A percentile compares a stretch with the other conserved stretches of the same genome.
Conservation (phyloP, 1,140 invertebrate genomes). For the Tetranychus urticae region DNA sequence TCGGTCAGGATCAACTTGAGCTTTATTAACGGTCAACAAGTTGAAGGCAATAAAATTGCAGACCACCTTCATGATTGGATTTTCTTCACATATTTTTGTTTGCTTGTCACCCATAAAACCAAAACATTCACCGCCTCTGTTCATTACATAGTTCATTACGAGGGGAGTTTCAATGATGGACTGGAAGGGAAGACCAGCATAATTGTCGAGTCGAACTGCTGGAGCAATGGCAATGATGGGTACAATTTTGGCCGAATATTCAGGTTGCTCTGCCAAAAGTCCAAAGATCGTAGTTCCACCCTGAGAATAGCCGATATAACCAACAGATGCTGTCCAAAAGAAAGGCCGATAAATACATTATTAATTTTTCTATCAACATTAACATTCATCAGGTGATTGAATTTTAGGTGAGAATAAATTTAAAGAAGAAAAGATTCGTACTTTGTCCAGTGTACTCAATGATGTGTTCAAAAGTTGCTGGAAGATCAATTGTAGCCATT, state of each 20-base stretch:
- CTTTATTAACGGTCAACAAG: neutral
- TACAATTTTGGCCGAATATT: neutral
- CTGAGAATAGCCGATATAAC: neutral
- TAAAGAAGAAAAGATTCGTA: neutral
- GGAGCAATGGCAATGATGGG: slow-evolving; percentile 2
- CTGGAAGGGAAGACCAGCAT: neutral
- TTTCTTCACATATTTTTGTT: neutral
- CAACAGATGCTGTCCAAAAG: neutral
- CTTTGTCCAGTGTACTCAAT: slow-evolving; percentile 26
- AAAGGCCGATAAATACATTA: neutral
- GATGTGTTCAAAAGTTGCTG: slow-evolving; percentile 37
- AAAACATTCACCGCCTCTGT: neutral
- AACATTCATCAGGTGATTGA: too few species aligned
- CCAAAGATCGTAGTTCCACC: neutral
- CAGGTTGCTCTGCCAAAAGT: neutral
- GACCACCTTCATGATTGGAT: neutral
- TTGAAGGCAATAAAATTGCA: neutral
- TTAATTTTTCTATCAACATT: neutral
- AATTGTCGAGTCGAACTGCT: neutral
- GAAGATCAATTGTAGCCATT: slow-evolving; percentile 43
- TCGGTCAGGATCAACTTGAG: neutral
- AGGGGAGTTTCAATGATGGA: neutral
- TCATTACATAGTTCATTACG: neutral
- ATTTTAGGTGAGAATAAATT: neutral
- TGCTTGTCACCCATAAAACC: neutral